Conservation (phyloP, 1,140 invertebrate species). For the Saxidomus purpurata region DNA sequence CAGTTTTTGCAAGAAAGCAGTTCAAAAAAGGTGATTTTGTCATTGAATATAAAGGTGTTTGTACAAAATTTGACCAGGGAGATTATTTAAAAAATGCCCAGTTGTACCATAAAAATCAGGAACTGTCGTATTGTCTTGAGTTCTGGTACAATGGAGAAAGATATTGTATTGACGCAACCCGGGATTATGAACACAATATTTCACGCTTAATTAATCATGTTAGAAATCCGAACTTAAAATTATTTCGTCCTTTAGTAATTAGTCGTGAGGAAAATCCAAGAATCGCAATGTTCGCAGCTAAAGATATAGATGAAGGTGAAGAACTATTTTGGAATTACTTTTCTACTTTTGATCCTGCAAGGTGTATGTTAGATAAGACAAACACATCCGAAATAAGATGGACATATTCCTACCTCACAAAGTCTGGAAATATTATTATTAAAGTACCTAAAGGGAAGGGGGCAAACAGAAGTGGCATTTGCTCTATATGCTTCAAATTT, state of each 20-base stretch:
- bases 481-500: not conserved
- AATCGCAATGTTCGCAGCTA: not conserved
- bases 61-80: not conserved
- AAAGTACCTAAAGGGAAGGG: not conserved
- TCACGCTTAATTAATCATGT: slow-evolving; percentile 2
- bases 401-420: not conserved
- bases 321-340: slow-evolving; percentile 28
- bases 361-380: not conserved
- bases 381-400: not conserved
- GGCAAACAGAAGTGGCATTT: not conserved
- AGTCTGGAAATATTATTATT: not conserved
- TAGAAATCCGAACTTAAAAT: not conserved
- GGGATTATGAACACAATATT: not conserved
- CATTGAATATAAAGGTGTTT: not conserved
- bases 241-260: not conserved
- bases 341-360: slow-evolving; percentile 11
- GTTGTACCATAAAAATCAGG: not conserved
- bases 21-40: not conserved
- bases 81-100: not conserved
- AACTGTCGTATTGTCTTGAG: not conserved
- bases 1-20: not conserved
- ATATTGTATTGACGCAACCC: not conserved
- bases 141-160: not conserved
- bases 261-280: not conserved
- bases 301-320: not conserved